Evolutionary conservation across 2,113 vertebrate species (phyloP).

Genomic region (Aphyosemion australe): DNA sequence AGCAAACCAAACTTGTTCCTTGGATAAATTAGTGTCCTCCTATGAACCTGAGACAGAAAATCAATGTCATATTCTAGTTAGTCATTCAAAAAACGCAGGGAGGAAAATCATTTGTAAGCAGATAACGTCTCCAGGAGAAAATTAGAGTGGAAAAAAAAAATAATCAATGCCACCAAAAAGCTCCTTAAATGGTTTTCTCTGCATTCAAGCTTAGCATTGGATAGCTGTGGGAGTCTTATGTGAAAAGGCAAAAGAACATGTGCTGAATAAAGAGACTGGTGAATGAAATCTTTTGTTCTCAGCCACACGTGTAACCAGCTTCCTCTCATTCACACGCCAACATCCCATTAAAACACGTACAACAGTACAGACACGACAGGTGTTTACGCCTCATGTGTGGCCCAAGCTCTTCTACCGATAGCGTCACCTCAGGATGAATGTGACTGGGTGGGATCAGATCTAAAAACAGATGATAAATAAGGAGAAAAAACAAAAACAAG

Average conservation of each 20-base stretch:
- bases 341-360: conserved; percentile 46
- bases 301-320: conserved; percentile 27
- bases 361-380: conserved; percentile 28
- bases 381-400: conserved; percentile 21
- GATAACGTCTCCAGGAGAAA: conserved; percentile 39
- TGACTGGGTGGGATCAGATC: conserved; percentile 1
- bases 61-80: conserved; percentile 34
- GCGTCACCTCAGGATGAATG: background rate
- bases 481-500: background rate
- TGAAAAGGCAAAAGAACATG: conserved; percentile 40
- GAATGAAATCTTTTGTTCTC: conserved; percentile 52
- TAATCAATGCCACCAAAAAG: conserved; percentile 43
- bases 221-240: conserved; percentile 27
- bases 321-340: conserved; percentile 23
- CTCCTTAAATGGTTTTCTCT: conserved; percentile 36
- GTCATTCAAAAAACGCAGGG: conserved; percentile 18
- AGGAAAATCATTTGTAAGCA: conserved; percentile 28
- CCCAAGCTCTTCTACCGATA: background rate
- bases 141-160: conserved; percentile 39
- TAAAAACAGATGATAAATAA: background rate
- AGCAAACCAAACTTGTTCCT: conserved; percentile 6
- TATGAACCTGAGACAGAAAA: conserved; percentile 29
- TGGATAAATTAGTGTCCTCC: conserved; percentile 42
- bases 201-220: conserved; percentile 45
- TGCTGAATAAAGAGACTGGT: conserved; percentile 53